Base-by-base conservation (phyloP, 2,888 invertebrate species). In the Melipona bicolor region DNA sequence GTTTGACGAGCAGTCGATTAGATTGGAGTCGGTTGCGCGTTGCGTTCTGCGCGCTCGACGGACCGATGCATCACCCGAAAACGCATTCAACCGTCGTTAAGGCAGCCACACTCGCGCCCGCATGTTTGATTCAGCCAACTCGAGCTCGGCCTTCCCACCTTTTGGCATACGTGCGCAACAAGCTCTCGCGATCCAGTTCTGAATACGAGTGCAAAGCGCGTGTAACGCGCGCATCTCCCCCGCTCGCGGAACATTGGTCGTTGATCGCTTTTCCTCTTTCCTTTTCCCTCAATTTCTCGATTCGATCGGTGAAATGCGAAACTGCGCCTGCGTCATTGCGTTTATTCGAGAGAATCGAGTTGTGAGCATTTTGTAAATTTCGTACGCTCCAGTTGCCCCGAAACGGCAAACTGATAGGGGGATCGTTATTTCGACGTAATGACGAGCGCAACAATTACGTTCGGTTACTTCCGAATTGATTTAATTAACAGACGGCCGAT, bases 61-160 rank as follows among this genome's bases (percentile, higher is more conserved):
- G 74, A 64, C 61, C 71, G 52, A 13, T 70, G 86, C 67, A 77
- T 65, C n/a, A 17, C 17, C 70, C 81, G 81, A 86, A 86, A 84
- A 81, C 52, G 62, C 85, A 81, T 85, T 79, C 68, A 80, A 77
- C 62, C 43, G 74, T 72, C 73, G 77, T 84, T 78, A 84, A 87
- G 64, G 77, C 56, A 68, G 27, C 68, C 73, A 32, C 67, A 59
- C 69, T 76, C 64, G 52, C 59, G 65, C 52, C 52, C 85, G 81
- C 84, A 86, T 82, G 86, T 72, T 89, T 85, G 87, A 88, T 81
- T 89, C 84, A 76, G 83, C 70, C 88, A 87, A 88, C 90, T 88
- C 86, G 78, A 82, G 85, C 83, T 88, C 78, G 82, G 81, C 85
- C 83, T 81, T 85, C 82, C 59, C 67, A 27, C 70, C 62, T 83